Conservation (phyloP, 2,113 vertebrate species). For the Ochotona curzoniae region DNA sequence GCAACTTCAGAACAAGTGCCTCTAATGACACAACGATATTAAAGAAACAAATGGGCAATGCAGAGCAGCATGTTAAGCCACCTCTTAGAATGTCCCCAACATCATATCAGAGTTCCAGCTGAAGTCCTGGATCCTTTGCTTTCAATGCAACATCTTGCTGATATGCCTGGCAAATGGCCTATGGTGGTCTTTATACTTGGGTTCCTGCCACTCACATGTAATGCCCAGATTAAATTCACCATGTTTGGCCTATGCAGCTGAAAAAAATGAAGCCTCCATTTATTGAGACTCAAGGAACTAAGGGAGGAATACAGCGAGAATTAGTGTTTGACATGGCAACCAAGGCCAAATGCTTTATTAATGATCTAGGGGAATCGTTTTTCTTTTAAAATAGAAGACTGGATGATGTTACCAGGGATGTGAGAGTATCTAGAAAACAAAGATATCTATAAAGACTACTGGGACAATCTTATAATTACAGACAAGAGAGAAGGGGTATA, state of each 20-base stretch:
- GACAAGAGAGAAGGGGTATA: not conserved
- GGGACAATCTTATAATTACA: not conserved
- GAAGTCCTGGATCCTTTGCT: no score
- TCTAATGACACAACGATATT: not conserved
- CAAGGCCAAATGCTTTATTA: constrained; percentile 1
- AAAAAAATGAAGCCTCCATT: constrained; percentile 28
- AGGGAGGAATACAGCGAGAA: not conserved
- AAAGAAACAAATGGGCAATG: no score
- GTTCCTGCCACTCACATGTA: no score
- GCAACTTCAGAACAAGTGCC: not conserved
- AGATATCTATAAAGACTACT: not conserved
- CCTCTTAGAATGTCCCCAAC: no score
- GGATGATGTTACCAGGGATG: not conserved
- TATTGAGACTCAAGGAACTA: not conserved
- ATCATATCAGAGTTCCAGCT: no score
- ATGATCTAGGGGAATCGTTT: not conserved
- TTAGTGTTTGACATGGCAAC: not conserved
- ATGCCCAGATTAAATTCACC: not conserved
- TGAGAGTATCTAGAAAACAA: not conserved
- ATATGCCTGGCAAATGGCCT: no score
- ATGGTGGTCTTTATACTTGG: no score
- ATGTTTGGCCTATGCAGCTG: not conserved
- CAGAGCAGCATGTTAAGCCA: no score
- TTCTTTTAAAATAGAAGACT: not conserved
- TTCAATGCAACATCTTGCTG: no score